phyloP scores from a whole-genome alignment of 2,113 vertebrate species.

The Centropus bengalensis region DNA sequence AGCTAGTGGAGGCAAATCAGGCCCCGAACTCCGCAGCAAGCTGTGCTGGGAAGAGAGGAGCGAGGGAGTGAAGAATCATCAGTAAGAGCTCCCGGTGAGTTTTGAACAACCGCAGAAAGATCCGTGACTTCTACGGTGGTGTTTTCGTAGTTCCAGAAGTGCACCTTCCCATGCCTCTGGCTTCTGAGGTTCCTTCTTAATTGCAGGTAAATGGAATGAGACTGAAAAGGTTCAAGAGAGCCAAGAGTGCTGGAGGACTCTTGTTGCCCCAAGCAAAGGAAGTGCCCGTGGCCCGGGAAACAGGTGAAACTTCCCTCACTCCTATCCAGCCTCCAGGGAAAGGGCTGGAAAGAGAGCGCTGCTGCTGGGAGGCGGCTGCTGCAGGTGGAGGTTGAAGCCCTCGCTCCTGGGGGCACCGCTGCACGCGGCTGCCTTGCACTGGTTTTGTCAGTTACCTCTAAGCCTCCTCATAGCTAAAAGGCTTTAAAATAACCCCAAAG shows the following conservation, averaged over 20 bases:
- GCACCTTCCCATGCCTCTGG: background rate
- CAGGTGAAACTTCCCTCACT: background rate
- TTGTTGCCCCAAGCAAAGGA: background rate
- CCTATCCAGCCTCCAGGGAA: background rate
- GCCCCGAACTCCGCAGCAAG: background rate
- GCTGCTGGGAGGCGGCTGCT: background rate
- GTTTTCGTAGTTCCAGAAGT: background rate
- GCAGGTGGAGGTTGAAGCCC: background rate
- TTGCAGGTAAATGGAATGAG: background rate
- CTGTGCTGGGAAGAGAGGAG: background rate
- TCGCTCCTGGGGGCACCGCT: background rate
- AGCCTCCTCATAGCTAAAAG: background rate
- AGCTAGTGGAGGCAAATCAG: background rate
- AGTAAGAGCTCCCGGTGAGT: background rate
- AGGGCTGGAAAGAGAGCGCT: background rate
- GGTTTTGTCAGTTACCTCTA: background rate
- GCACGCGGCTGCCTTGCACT: background rate
- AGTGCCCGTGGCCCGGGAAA: background rate
- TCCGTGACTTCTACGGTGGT: background rate
- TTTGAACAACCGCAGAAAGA: background rate
- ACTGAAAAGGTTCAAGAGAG: background rate
- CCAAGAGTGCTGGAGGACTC: background rate
- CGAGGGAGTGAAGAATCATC: background rate
- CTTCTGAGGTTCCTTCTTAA: background rate
- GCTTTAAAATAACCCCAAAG: background rate